Evolutionary conservation across 2,113 vertebrate genomes (phyloP).

Genomic region (Varanus komodoensis): DNA sequence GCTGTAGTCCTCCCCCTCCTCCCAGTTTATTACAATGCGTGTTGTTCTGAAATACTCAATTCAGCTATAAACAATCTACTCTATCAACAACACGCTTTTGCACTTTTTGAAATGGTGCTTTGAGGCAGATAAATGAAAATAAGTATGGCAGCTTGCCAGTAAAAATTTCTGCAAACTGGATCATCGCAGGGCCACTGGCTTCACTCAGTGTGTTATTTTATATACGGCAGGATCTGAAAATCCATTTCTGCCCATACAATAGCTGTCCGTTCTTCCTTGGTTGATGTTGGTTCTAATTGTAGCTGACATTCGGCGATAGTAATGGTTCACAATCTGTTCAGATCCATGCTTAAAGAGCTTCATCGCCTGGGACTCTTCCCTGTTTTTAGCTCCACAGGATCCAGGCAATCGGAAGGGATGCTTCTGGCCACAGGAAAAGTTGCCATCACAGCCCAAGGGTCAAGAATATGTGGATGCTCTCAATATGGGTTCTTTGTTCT

Average conservation of each 20-base stretch:
- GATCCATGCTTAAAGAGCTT: constrained; percentile 51
- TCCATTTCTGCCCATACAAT: constrained; percentile 77
- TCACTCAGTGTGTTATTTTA: constrained; percentile 73
- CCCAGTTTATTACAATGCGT: constrained; percentile 83
- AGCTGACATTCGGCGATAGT: constrained; percentile 73
- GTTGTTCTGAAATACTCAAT: constrained; percentile 87
- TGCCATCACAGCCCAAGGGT: neutral
- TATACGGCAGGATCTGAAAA: constrained; percentile 79
- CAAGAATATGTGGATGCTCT: neutral
- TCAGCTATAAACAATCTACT: constrained; percentile 94
- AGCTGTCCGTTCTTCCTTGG: constrained; percentile 76
- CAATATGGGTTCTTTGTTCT: neutral
- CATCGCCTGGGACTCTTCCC: constrained; percentile 38
- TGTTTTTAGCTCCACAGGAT: neutral
- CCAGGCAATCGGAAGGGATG: neutral
- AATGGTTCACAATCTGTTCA: constrained; percentile 72
- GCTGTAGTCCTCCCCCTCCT: constrained; percentile 68
- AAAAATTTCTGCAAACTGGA: constrained; percentile 80
- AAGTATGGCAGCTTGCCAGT: constrained; percentile 88
- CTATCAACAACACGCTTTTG: constrained; percentile 96
- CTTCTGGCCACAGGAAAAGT: constrained; percentile 6
- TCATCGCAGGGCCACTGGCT: constrained; percentile 71
- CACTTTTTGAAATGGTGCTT: constrained; percentile 93
- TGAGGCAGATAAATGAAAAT: constrained; percentile 91
- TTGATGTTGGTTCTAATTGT: constrained; percentile 78